Evolutionary conservation across 1,140 invertebrate species (phyloP), one percentile per base, ranked within the genome.

Genomic region (Cotesia typhae): DNA sequence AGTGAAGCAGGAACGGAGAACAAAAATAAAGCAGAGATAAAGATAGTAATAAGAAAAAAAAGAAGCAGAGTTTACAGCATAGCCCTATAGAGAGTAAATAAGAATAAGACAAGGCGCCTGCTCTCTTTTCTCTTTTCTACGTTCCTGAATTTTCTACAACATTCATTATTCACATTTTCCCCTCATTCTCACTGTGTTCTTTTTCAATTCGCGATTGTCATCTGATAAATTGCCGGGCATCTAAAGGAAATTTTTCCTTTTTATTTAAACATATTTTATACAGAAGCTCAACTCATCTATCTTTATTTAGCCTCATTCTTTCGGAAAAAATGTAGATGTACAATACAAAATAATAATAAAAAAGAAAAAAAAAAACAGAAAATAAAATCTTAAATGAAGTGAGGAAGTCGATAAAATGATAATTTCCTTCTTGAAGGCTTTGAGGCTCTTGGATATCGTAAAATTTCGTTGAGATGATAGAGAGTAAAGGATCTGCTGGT

Each of bases 401-500:
- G 51, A 41, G 35, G 14, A 36, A 67, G 51, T 52, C 66, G 41
- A 67, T 67, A 67, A 67, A 67, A 20, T 67, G 52, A 55, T 67
- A 51, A 53, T 66, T 65, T 47, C 38, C 70, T 72, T 57, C 53
- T 38, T 47, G 52, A 51, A 55, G 41, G 59, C 55, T 20, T 67
- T 67, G 51, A 72, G 53, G 35, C 38, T 59, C 57, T 59, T 41
- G 52, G 38, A 10, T 64, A 12, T 66, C 64, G 57, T 72, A 72
- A 72, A 72, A 72, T 67, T 72, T 55, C 38, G 41, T 59, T 67
- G 14, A 28, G 66, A n/a, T 52, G 70, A 65, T 65, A 41, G 70
- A 47, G 41, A 61, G 38, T 71, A 71, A 65, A 71, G 61, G 70
- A 52, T 71, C 70, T 71, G 60, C 51, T 65, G 35, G 61, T 64